Percentiles rank a stretch among this genome's conserved stretches.
Conservation (phyloP, 2,888 invertebrate species). For the Stictocephala bisonia region DNA sequence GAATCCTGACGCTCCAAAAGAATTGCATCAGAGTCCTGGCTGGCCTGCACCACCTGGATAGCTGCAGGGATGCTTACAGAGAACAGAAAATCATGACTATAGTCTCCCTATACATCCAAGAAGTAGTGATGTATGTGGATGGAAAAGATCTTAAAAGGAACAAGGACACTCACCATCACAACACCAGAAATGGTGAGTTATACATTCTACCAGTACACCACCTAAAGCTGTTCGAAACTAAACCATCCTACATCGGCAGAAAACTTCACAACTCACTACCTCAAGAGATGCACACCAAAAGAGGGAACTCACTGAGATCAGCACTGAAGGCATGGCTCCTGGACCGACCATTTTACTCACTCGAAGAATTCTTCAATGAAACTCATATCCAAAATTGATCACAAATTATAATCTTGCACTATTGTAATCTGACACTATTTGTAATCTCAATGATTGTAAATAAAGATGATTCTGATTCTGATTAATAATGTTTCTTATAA, state of each 20-base stretch:
- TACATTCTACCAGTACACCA: conserved; percentile 3
- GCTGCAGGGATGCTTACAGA: conserved; percentile 10
- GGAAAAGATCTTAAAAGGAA: background rate
- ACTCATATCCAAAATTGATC: background rate
- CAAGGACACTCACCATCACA: conserved; percentile 7
- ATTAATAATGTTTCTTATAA: too few relatives aligned
- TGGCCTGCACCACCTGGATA: conserved; percentile 11
- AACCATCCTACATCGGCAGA: conserved; percentile 18
- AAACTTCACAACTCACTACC: conserved; percentile 12
- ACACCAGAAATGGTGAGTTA: conserved; percentile 6
- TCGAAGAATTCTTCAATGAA: background rate
- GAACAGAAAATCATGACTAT: background rate
- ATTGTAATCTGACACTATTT: too few relatives aligned
- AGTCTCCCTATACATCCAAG: conserved; percentile 5
- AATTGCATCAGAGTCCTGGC: background rate
- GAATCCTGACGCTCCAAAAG: background rate
- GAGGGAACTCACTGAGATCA: background rate
- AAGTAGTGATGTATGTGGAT: background rate
- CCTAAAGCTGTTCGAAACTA: conserved; percentile 1
- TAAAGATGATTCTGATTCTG: too few relatives aligned
- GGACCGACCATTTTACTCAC: conserved; percentile 7
- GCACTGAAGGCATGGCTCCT: background rate
- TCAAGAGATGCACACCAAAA: background rate
- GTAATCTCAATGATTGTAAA: too few relatives aligned
- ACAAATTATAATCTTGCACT: too few relatives aligned